These are phyloP conservation scores for Dyspetes luteomarginatus DNA, from an alignment of 2,888 invertebrate genomes.

Conservation along the genomic window DNA sequence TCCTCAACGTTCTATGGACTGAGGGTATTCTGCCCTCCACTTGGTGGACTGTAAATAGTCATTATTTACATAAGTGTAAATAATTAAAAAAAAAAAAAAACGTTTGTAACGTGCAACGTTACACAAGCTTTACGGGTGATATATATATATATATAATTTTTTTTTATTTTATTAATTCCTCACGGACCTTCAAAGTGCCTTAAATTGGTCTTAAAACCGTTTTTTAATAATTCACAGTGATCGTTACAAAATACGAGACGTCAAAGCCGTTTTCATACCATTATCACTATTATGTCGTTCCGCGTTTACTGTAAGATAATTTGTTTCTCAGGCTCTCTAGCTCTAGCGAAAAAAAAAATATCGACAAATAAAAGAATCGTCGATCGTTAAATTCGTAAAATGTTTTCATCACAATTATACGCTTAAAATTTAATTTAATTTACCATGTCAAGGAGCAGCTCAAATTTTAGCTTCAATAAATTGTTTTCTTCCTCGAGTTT, in stretches of 20 bases:
- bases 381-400: constrained; percentile 30
- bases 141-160: neutral
- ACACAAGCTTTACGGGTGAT: constrained; percentile 34
- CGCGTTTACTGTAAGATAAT: constrained; percentile 69
- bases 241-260: no score
- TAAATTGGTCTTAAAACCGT: neutral
- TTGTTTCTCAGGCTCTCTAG: constrained; percentile 84
- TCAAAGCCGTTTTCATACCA: no score
- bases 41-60: constrained; percentile 45
- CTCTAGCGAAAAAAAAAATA: constrained; percentile 83
- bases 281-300: no score
- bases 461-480: constrained; percentile 89
- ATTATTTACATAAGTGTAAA: constrained; percentile 44
- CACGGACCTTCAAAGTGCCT: constrained; percentile 13
- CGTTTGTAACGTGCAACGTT: constrained; percentile 23
- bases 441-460: constrained; percentile 92
- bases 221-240: neutral
- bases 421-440: constrained; percentile 53
- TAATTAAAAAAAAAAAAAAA: neutral
- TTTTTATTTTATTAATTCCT: no score
- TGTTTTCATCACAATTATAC: constrained; percentile 15
- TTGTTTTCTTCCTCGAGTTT: constrained; percentile 91
- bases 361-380: constrained; percentile 36
- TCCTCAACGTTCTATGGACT: constrained; percentile 78
- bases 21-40: constrained; percentile 12